phyloP scores from a whole-genome alignment of 2,888 invertebrate genomes.

The Lithophane ornitopus region DNA sequence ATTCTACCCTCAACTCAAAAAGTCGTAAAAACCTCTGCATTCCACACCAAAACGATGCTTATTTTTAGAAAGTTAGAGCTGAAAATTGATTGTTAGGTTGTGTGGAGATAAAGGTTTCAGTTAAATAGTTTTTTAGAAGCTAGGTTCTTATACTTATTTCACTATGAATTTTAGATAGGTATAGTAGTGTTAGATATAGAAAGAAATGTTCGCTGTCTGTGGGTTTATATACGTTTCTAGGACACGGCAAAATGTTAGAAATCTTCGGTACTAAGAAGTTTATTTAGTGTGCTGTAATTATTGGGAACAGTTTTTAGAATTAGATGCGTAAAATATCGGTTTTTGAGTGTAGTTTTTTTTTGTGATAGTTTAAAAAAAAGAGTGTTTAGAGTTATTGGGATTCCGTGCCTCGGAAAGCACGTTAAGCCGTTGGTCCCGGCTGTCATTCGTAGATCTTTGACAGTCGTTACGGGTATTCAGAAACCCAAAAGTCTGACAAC shows the following conservation, averaged over 20 bases:
- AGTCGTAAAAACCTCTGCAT: slow-evolving; percentile 65
- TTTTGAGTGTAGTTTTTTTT: neutral
- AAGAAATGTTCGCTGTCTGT: slow-evolving; percentile 87
- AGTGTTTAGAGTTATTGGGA: no score
- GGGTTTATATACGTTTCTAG: slow-evolving; percentile 88
- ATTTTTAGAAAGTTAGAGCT: slow-evolving; percentile 2
- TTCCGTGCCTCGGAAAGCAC: neutral
- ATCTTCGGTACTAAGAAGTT: slow-evolving; percentile 76
- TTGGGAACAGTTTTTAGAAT: slow-evolving; percentile 18
- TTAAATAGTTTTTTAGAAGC: slow-evolving; percentile 84
- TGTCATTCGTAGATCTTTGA: neutral
- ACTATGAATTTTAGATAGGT: slow-evolving; percentile 90
- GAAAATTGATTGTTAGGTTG: slow-evolving; percentile 12
- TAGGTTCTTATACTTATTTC: slow-evolving; percentile 89
- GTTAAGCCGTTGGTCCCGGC: neutral
- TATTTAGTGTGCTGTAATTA: slow-evolving; percentile 76
- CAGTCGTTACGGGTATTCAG: neutral
- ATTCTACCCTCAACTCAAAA: slow-evolving; percentile 69
- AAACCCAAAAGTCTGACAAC: neutral
- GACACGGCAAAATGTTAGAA: slow-evolving; percentile 87
- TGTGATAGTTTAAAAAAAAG: no score
- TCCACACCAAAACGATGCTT: slow-evolving; percentile 61
- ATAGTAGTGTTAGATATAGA: slow-evolving; percentile 86
- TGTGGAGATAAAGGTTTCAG: slow-evolving; percentile 29
- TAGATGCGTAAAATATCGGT: no score